Conservation (phyloP, 2,888 invertebrate species). For the Embidobia sp. region DNA sequence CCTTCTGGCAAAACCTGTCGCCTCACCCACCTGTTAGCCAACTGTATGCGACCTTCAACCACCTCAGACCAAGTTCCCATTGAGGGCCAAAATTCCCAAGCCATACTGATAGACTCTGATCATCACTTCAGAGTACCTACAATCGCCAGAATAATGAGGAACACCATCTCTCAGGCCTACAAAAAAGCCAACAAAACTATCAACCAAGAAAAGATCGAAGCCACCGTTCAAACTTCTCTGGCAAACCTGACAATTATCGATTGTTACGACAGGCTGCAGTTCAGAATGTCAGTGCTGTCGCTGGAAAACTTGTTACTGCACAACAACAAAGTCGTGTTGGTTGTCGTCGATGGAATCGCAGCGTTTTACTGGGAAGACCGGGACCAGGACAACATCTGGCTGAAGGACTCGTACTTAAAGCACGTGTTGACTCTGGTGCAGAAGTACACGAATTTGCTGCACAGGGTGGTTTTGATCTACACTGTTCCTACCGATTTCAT, state of each 20-base stretch:
- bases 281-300: slow-evolving; percentile 76
- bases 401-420: slow-evolving; percentile 83
- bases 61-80: slow-evolving; percentile 70
- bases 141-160: slow-evolving; percentile 78
- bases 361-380: slow-evolving; percentile 83
- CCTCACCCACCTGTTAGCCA: slow-evolving; percentile 81
- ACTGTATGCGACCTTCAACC: slow-evolving; percentile 80
- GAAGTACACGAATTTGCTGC: slow-evolving; percentile 81
- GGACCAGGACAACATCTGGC: slow-evolving; percentile 66
- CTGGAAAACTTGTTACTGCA: slow-evolving; percentile 79
- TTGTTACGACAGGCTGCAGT: slow-evolving; percentile 79
- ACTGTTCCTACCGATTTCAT: slow-evolving; percentile 83
- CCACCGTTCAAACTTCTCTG: slow-evolving; percentile 74
- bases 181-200: slow-evolving; percentile 39
- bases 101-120: slow-evolving; percentile 82
- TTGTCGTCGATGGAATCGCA: slow-evolving; percentile 83
- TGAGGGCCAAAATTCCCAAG: slow-evolving; percentile 81
- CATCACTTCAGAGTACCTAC: slow-evolving; percentile 82
- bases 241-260: slow-evolving; percentile 78
- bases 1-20: slow-evolving; percentile 82
- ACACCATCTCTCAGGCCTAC: slow-evolving; percentile 71
- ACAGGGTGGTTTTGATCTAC: slow-evolving; percentile 83
- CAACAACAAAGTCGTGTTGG: slow-evolving; percentile 79
- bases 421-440: slow-evolving; percentile 81
- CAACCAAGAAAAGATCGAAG: slow-evolving; percentile 64